These are phyloP conservation scores for Brachynemurus nebulosus DNA, from an alignment of 2,888 invertebrate species.

Conservation along the genomic window DNA sequence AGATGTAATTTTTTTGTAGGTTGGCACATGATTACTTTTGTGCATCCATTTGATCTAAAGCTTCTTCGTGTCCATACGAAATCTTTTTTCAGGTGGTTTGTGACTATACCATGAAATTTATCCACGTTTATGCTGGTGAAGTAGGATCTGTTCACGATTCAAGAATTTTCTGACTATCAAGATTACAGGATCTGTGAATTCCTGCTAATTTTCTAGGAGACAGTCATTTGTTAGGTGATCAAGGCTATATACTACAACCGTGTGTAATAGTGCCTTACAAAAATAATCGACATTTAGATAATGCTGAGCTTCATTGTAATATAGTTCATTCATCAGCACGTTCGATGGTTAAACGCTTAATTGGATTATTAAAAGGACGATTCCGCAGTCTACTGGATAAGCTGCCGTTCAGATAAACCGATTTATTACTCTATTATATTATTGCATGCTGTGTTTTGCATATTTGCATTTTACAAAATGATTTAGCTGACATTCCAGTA, in stretches of 20 bases:
- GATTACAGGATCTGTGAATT: conserved; percentile 12
- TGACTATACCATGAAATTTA: conserved; percentile 12
- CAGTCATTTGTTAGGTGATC: neutral
- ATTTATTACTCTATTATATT: conserved; percentile 1
- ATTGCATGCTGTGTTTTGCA: conserved; percentile 1
- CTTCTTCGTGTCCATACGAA: too few relatives aligned
- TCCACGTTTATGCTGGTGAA: conserved; percentile 12
- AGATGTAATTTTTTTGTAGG: too few relatives aligned
- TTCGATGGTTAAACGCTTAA: neutral
- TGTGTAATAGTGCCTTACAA: conserved; percentile 3
- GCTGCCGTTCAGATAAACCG: neutral
- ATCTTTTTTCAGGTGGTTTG: conserved; percentile 13
- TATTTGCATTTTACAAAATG: conserved; percentile 1
- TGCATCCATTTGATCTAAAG: too few relatives aligned
- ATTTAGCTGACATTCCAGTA: conserved; percentile 1
- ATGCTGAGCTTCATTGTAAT: neutral
- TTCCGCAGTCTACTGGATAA: conserved; percentile 2
- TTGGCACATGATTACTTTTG: too few relatives aligned
- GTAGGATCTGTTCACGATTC: conserved; percentile 15
- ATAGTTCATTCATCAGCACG: neutral
- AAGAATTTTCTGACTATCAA: conserved; percentile 13
- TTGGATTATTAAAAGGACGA: conserved; percentile 2
- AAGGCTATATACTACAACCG: neutral
- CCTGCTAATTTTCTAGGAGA: conserved; percentile 1
- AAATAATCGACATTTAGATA: neutral